Base-by-base conservation (phyloP, 2,888 invertebrate species). In the Drosophila fulvimacula region DNA sequence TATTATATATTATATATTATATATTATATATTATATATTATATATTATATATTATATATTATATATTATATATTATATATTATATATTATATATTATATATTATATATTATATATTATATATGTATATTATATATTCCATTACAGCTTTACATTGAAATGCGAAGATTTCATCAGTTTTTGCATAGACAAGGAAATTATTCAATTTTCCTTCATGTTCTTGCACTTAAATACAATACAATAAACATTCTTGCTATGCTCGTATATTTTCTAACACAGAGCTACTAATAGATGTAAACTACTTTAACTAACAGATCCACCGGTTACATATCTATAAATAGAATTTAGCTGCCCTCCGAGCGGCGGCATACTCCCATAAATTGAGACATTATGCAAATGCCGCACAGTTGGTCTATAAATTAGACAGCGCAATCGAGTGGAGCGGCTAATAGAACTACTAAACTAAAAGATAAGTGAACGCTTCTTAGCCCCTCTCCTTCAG, bases 341-440 rank as follows among this genome's bases (percentile, higher is more conserved):
- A 17, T 17, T 48, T 13, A 48, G n/a, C n/a, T 27, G 13, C 17
- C 17, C 34, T n/a, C 5, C 27, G 32, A 63, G 27, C 13, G 36
- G 24, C 15, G 9, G 27, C 30, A 48, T 2, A 17, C 17, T 30
- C n/a, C 19, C 11, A 39, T 34, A 49, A 67, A 66, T 67, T 36
- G 48, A 67, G 57, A 49, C 48, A 36, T 49, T 67, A 67, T 67
- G 68, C 68, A 67, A 67, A 67, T 67, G 68, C 17, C 17, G 36
- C 34, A 30, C 7, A 21, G 39, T 42, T 17, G 15, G 11, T 19
- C 53, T 34, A 65, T 65, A 46, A 53, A 64, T 66, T 39, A 53
- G 32, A 38, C 49, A 17, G 19, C 3, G 48, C 41, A 49, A 27
- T 62, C 34, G 49, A 63, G 13, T 64, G 34, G 49, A 64, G 61